Evolutionary conservation across 2,888 invertebrate species (phyloP), one percentile per base, ranked within the genome.

Genomic region (Hirtodrosophila alboralis): DNA sequence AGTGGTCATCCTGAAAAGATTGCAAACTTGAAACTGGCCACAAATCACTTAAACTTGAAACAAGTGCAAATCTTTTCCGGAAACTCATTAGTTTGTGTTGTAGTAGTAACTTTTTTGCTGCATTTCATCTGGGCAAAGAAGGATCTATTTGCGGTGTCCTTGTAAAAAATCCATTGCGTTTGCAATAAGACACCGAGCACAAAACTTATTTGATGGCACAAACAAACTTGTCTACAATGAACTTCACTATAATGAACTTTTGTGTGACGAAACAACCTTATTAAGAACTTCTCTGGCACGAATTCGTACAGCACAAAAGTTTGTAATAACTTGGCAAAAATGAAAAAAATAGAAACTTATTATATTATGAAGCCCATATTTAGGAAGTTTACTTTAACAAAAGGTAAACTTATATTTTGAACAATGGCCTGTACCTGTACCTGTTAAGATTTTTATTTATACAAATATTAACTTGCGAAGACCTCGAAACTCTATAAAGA

Each of bases 71-170:
- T 71, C 67, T 70, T 53, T 41, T 41, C 51, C 62, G 63, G 70
- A 80, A 85, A 80, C 80, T 80, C 86, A 80, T 80, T 80, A 85
- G 80, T 79, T 66, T 44, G 36, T 56, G 44, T 51, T 14, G 44
- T 31, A n/a, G 23, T n/a, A 37, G 47, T 47, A 52, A 61, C 61
- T 62, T 62, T n/a, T 62, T 12, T 21, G 62, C 10, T 47, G 63
- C 59, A 41, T 9, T 14, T 23, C 47, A 31, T 10, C 8, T 33
- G 16, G 36, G n/a, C n/a, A n/a, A n/a, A n/a, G 14, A 16, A 21
- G 41, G 16, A 33, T 44, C 21, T 16, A n/a, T 2, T 30, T 64
- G 23, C 26, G 27, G 49, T 27, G 18, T 28, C 14, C 34, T 36
- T 60, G 58, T 27, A 37, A 10, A 27, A 57, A 57, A 47, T 57